Evolutionary conservation across 2,888 invertebrate genomes (phyloP).

Genomic region (Eupithecia pulchellata): DNA sequence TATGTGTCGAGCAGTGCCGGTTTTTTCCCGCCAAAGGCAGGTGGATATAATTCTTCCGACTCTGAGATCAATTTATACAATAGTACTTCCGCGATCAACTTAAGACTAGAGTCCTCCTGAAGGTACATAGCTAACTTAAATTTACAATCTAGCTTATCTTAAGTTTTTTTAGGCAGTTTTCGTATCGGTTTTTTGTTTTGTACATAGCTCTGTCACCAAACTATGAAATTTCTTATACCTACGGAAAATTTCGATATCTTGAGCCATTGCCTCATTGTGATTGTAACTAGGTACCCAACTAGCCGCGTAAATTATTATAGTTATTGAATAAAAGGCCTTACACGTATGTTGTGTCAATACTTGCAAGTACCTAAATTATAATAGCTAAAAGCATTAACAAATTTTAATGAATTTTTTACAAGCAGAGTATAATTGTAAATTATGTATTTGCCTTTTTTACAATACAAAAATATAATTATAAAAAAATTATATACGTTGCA

Average conservation of each 20-base stretch:
- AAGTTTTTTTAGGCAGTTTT: background rate
- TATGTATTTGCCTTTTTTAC: background rate
- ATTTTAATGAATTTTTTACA: background rate
- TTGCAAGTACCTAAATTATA: background rate
- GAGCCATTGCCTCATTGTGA: background rate
- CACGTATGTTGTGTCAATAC: background rate
- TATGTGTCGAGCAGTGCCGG: background rate
- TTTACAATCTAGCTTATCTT: background rate
- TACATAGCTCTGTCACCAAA: background rate
- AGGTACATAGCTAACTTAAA: conserved; percentile 3
- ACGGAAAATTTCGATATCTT: background rate
- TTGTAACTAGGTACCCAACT: background rate
- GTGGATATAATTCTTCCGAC: background rate
- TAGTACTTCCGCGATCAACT: background rate
- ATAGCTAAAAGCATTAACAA: background rate
- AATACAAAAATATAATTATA: background rate
- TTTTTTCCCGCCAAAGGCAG: background rate
- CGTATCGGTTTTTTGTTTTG: background rate
- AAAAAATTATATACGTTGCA: background rate
- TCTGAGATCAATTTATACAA: background rate
- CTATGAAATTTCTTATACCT: background rate
- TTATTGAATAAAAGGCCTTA: background rate
- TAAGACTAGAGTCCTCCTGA: background rate
- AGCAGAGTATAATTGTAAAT: background rate
- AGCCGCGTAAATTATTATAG: background rate